Base-by-base conservation (phyloP, 2,797 vertebrate genomes). In the Enteromius paludinosus region DNA sequence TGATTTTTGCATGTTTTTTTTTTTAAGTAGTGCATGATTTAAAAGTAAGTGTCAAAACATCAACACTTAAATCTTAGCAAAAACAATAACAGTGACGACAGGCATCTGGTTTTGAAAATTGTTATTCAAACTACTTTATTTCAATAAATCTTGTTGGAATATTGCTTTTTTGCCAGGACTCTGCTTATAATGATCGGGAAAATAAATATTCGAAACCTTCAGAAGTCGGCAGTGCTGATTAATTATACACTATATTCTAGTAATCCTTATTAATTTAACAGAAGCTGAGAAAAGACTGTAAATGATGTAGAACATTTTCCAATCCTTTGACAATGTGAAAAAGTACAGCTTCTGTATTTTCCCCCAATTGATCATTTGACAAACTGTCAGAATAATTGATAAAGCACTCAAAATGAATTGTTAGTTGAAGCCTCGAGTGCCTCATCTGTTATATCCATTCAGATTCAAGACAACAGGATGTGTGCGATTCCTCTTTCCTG, bases 331-430 rank as follows among this genome's bases (percentile, higher is more conserved):
- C 75, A 17, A 49, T 65, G 47, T 33, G 43, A 65, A 52, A 78
- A 56, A 74, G 75, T 23, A 78, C 28, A 64, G 59, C 43, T 66
- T 49, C 62, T 49, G 30, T 78, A 49, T 66, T 66, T 78, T n/a
- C 12, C 25, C 41, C 49, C 30, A 62, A 73, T 2, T 74, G n/a
- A 64, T 73, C 43, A 28, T 70, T 66, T 79, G n/a, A 65, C n/a
- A 1, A 52, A 59, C 43, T 73, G 43, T 23, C 79, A 73, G 56
- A 62, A 79, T 69, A 68, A 73, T 12, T 49, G 43, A 30, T 81
- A 49, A 64, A 81, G 20, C 69, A 49, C n/a, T 47, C 18, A 33
- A 59, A 71, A 45, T 61, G 23, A 33, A 61, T 61, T 61, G 56
- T 80, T 35, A 23, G 65, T 41, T 43, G 65, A 79, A 28, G 49